phyloP scores from a whole-genome alignment of 2,797 vertebrate genomes.

The Lophura swinhoii region DNA sequence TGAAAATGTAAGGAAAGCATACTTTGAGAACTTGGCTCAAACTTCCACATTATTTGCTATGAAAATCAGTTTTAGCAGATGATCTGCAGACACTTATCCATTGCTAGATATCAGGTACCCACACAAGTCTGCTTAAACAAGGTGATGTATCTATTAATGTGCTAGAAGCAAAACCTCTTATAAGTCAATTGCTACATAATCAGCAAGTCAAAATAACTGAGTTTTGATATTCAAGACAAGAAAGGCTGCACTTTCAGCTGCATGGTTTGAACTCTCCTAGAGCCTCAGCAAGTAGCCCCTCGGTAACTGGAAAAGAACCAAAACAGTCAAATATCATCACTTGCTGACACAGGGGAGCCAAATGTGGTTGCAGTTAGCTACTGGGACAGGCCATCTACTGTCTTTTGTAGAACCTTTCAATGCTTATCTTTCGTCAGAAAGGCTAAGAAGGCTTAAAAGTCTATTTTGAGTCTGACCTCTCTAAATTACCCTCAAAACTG shows the following conservation, averaged over 20 bases:
- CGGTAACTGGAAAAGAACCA: background rate
- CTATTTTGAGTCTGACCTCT: background rate
- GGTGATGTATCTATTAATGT: background rate
- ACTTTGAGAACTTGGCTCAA: background rate
- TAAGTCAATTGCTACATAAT: background rate
- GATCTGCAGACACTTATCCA: background rate
- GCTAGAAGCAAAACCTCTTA: background rate
- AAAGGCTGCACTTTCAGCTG: background rate
- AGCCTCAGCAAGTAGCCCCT: background rate
- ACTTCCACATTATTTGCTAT: background rate
- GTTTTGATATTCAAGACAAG: background rate
- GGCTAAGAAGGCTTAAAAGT: background rate
- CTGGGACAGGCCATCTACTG: background rate
- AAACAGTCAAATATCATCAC: background rate
- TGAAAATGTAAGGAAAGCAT: background rate
- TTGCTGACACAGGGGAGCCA: background rate
- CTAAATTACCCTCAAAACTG: background rate
- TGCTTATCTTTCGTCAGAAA: background rate
- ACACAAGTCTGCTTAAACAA: background rate
- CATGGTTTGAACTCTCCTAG: background rate
- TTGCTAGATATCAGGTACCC: background rate
- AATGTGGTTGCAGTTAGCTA: background rate
- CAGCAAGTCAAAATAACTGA: background rate
- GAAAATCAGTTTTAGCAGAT: background rate
- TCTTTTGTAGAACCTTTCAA: background rate